phyloP scores from a whole-genome alignment of 2,113 vertebrate species.

The Albula glossodonta region DNA sequence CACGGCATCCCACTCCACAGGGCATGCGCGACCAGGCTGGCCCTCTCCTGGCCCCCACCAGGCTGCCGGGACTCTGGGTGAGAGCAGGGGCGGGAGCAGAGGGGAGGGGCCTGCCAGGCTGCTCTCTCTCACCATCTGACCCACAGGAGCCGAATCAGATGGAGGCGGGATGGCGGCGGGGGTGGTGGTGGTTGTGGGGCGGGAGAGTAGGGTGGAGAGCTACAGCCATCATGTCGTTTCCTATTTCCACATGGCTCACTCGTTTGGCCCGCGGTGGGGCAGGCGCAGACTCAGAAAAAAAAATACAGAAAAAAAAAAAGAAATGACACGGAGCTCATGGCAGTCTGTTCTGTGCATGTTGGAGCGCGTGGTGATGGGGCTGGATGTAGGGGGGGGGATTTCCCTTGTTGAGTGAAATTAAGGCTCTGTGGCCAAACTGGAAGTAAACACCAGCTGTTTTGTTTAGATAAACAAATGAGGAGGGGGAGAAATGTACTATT shows the following conservation, averaged over 20 bases:
- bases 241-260: not conserved
- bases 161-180: not conserved
- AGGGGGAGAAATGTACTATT: too few species aligned
- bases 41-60: not conserved
- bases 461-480: not conserved
- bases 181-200: not conserved
- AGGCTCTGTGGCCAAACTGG: not conserved
- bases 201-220: not conserved
- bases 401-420: not conserved
- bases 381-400: not conserved
- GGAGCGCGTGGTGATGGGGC: not conserved
- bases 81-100: not conserved
- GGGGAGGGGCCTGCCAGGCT: too few species aligned
- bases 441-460: not conserved
- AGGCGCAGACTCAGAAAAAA: too few species aligned
- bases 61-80: not conserved
- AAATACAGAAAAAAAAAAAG: too few species aligned
- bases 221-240: not conserved
- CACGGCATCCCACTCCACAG: slow-evolving; percentile 56
- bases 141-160: not conserved
- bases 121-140: not conserved
- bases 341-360: not conserved
- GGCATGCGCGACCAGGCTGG: slow-evolving; percentile 45
- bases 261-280: not conserved
- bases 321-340: not conserved